Conservation (phyloP, 1,140 invertebrate species). For the Papilio xuthus region DNA sequence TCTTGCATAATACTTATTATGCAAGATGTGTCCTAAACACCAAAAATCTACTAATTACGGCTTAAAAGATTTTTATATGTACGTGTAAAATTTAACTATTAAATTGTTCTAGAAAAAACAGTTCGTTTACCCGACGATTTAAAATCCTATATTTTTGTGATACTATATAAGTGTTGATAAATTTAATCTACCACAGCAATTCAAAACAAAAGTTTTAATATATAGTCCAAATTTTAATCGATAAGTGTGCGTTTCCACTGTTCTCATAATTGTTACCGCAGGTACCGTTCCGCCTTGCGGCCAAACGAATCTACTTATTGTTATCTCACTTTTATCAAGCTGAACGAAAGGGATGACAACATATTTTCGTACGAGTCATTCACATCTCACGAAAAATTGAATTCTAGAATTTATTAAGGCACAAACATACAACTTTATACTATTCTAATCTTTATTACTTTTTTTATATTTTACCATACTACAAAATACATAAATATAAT, state of each 20-base stretch:
- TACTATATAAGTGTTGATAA: neutral
- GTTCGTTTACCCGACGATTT: neutral
- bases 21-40: neutral
- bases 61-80: neutral
- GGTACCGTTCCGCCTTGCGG: no score
- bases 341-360: neutral
- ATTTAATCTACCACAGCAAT: neutral
- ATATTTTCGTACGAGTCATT: neutral
- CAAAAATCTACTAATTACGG: neutral
- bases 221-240: no score
- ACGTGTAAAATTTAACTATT: neutral
- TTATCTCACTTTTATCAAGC: neutral
- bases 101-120: neutral
- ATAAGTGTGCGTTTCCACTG: no score
- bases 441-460: neutral
- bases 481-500: slow-evolving; percentile 1
- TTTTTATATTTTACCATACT: neutral
- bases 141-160: neutral
- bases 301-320: no score
- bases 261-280: no score
- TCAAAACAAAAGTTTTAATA: neutral
- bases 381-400: neutral
- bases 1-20: neutral
- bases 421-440: neutral
- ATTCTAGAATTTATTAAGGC: neutral